Evolutionary conservation across 2,113 vertebrate species (phyloP).

Genomic region (Burhinus bistriatus): DNA sequence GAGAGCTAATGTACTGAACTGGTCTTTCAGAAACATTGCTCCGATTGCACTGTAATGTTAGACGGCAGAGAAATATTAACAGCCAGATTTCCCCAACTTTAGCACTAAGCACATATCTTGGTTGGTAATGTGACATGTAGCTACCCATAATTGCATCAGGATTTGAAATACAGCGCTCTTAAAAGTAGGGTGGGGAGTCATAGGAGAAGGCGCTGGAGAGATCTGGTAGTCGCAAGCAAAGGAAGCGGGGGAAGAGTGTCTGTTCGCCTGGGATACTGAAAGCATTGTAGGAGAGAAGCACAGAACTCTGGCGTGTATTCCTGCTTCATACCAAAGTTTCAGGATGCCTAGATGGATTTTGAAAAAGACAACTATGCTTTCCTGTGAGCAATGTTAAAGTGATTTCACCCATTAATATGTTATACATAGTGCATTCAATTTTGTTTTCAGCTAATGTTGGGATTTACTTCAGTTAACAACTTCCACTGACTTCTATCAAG

Average conservation of each 20-base stretch:
- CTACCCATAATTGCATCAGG: not conserved
- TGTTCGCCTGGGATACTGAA: not conserved
- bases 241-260: not conserved
- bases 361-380: not conserved
- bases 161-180: not conserved
- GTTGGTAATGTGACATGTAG: not conserved
- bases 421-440: not conserved
- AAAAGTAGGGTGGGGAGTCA: not conserved
- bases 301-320: accelerated
- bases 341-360: not conserved
- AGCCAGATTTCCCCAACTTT: not conserved
- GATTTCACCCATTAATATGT: not conserved
- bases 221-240: not conserved
- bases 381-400: not conserved
- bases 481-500: not conserved
- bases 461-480: not conserved
- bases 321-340: not conserved
- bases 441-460: not conserved
- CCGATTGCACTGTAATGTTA: slow-evolving; percentile 63
- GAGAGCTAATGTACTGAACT: slow-evolving; percentile 67
- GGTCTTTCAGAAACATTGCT: slow-evolving; percentile 65
- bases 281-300: not conserved
- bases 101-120: not conserved
- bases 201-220: not conserved
- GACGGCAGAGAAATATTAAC: slow-evolving; percentile 47